Evolutionary conservation across 2,113 vertebrate genomes (phyloP).

Genomic region (Corydoras maculifer): DNA sequence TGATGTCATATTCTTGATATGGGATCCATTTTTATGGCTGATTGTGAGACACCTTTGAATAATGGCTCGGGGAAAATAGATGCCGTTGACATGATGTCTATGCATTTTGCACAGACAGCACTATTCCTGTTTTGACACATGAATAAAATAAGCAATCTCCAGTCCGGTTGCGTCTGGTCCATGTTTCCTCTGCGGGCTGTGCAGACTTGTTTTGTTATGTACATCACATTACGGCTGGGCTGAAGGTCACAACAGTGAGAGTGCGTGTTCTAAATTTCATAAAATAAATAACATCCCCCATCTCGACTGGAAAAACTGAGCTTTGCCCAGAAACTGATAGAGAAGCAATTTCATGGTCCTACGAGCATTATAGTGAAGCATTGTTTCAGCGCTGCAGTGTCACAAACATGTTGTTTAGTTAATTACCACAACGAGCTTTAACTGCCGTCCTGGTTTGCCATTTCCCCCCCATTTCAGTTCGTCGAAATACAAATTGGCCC

Average conservation of each 20-base stretch:
- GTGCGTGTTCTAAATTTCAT: neutral
- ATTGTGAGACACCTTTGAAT: too few relatives aligned
- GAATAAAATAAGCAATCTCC: too few relatives aligned
- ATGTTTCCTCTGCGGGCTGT: too few relatives aligned
- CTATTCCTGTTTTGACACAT: too few relatives aligned
- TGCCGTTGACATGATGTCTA: too few relatives aligned
- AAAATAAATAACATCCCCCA: neutral
- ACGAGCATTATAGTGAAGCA: conserved; percentile 23
- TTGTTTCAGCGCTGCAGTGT: conserved; percentile 3
- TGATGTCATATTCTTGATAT: too few relatives aligned
- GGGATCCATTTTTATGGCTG: too few relatives aligned
- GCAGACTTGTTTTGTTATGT: too few relatives aligned
- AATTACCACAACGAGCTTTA: conserved; percentile 38
- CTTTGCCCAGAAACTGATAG: neutral
- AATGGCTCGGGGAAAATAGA: too few relatives aligned
- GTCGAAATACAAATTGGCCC: neutral
- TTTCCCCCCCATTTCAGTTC: neutral
- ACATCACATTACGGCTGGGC: neutral
- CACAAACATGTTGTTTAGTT: conserved; percentile 32
- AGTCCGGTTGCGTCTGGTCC: too few relatives aligned
- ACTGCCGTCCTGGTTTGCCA: conserved; percentile 18
- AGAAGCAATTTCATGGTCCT: conserved; percentile 37
- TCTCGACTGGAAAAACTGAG: conserved; percentile 11
- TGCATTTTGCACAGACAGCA: too few relatives aligned
- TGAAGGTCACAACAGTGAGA: neutral